Evolutionary conservation across 2,888 invertebrate species (phyloP).

Genomic region (Drosophila mercatorum): DNA sequence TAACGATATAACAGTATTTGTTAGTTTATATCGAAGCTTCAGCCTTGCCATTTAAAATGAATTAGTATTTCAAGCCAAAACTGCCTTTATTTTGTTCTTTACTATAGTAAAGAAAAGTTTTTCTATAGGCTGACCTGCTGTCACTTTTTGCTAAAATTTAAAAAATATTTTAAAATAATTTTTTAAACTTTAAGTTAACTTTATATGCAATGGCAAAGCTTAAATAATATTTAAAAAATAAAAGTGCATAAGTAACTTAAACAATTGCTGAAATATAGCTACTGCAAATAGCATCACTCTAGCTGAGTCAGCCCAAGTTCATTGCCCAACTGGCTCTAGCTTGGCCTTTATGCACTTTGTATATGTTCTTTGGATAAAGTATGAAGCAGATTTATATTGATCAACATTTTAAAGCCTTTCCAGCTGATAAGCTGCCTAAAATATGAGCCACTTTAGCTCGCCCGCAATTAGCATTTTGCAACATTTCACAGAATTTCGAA

Average conservation of each 20-base stretch:
- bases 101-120: no score
- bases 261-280: background rate
- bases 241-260: background rate
- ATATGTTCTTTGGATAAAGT: no score
- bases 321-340: background rate
- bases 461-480: background rate
- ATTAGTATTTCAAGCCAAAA: no score
- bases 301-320: background rate
- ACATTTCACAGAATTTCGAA: background rate
- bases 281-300: background rate
- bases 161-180: no score
- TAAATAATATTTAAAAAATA: background rate
- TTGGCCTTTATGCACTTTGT: no score
- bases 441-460: background rate
- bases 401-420: background rate
- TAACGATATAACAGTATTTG: no score
- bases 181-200: background rate
- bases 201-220: background rate
- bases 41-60: no score
- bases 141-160: no score
- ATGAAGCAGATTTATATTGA: no score
- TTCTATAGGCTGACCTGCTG: no score
- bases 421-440: background rate
- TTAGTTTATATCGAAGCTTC: no score
- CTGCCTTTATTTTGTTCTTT: no score